These are phyloP conservation scores for Antrozous pallidus DNA, from an alignment of 2,797 vertebrate species.

Conservation along the genomic window DNA sequence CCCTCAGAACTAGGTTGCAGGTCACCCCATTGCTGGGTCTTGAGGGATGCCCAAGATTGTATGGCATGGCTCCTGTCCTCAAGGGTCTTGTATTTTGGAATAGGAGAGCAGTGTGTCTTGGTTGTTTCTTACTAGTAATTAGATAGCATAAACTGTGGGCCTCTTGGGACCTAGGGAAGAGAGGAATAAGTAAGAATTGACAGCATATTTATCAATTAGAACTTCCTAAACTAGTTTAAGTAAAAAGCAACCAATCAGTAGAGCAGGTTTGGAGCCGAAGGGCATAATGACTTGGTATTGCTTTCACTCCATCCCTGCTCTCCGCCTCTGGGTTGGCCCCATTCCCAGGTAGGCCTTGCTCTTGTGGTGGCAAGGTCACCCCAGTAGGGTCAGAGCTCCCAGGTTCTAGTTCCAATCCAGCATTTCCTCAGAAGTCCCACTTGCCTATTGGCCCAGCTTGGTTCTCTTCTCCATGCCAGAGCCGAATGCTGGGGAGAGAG, in stretches of 20 bases:
- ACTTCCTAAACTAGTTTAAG: not conserved
- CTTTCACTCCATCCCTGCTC: not conserved
- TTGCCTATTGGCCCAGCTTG: not conserved
- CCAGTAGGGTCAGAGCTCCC: not conserved
- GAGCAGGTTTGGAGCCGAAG: not conserved
- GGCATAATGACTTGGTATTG: not conserved
- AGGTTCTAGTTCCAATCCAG: not conserved
- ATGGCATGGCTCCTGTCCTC: not conserved
- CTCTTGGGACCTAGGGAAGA: not conserved
- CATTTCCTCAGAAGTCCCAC: not conserved
- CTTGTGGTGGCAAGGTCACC: not conserved
- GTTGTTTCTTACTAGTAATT: not conserved
- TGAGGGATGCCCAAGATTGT: not conserved
- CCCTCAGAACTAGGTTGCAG: not conserved
- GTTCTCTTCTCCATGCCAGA: not conserved
- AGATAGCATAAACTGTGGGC: not conserved
- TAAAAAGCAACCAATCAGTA: not conserved
- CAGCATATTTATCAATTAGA: not conserved
- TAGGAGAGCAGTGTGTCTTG: not conserved
- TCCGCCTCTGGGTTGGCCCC: not conserved
- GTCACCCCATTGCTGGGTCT: not conserved
- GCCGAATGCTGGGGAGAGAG: rapidly evolving
- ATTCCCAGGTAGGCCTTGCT: not conserved
- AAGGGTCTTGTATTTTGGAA: not conserved
- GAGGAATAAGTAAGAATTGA: not conserved